Evolutionary conservation across 2,888 invertebrate species (phyloP).

Genomic region (Nephrotoma flavescens): DNA sequence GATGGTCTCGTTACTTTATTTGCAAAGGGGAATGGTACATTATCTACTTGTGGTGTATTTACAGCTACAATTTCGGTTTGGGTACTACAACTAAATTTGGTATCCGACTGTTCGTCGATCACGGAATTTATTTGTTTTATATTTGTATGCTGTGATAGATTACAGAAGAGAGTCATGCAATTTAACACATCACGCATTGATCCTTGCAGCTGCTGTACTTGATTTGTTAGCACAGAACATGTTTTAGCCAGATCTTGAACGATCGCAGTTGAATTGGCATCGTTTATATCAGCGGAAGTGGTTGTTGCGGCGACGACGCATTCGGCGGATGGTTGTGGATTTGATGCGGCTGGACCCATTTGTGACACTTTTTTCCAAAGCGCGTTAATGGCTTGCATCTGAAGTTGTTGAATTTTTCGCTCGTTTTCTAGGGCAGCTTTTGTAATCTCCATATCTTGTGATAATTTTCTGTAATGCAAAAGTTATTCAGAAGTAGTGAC

Average conservation of each 20-base stretch:
- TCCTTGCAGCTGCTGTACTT: slow-evolving; percentile 64
- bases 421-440: slow-evolving; percentile 74
- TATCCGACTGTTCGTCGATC: slow-evolving; percentile 4
- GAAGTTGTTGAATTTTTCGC: slow-evolving; percentile 68
- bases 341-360: slow-evolving; percentile 30
- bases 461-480: slow-evolving; percentile 46
- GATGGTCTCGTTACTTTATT: slow-evolving; percentile 26
- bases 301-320: slow-evolving; percentile 9
- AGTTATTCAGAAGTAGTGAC: background rate
- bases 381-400: slow-evolving; percentile 83
- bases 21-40: slow-evolving; percentile 23
- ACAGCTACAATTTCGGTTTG: slow-evolving; percentile 73
- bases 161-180: slow-evolving; percentile 43
- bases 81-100: slow-evolving; percentile 41
- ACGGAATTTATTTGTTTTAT: background rate
- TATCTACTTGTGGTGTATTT: slow-evolving; percentile 52
- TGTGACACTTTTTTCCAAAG: slow-evolving; percentile 76
- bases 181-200: slow-evolving; percentile 65
- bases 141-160: slow-evolving; percentile 26
- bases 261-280: slow-evolving; percentile 41
- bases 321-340: slow-evolving; percentile 8
- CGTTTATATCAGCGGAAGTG: slow-evolving; percentile 11
- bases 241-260: slow-evolving; percentile 62
- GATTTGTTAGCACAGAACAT: slow-evolving; percentile 55
- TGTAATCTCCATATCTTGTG: slow-evolving; percentile 71